Base-by-base conservation (phyloP, 2,113 vertebrate species). In the Hypocryptadius cinnamomeus region DNA sequence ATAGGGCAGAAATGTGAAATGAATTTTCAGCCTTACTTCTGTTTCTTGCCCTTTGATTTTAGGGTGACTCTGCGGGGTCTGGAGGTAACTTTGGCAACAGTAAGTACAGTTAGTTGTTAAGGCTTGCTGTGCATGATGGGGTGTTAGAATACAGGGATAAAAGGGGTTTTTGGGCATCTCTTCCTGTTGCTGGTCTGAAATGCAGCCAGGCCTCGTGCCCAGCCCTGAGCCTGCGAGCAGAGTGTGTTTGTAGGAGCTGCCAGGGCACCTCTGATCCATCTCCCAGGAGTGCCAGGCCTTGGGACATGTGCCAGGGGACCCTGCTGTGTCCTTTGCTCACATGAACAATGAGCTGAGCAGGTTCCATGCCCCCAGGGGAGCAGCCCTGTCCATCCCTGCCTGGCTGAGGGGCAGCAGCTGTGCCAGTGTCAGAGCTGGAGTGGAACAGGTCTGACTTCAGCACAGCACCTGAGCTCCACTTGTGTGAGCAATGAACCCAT, bases 41-140 rank as follows among this genome's bases (percentile, higher is more conserved):
- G 7, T 89, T 27, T 94, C 35, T 71, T 93, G 84, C 54, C 60
- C 71, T 78, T 90, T 60, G 87, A 12, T 97, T 97, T 88, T 73
- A 98, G 98, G 94, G 76, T 48, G 97, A 98, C 87, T 96, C 93
- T 31, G 85, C 47, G 14, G 97, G 91, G 50, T 57, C 97, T 64
- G 97, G 97, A 91, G 94, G 95, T 57, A 95, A 87, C 80, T 95
- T 96, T 80, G 96, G 90, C 31, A 97, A 54, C 5, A 93, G 97
- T 98, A 45, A 97, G 97, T 98, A 31, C 61, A 31, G 25, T 31
- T 25, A 19, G 10, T 59, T 77, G 25, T 61, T 53, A 12, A 10
- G 37, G 27, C 33, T 17, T 50, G 17, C 45, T 27, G 11, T 51
- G 59, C 17, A 0, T 28, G 47, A 3, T 12, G 80, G 24, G 8